A percentile compares a stretch with the other conserved stretches of the same genome.
These are phyloP conservation scores for Leucophora obtusa DNA, from an alignment of 2,888 invertebrate genomes.

Conservation along the genomic window DNA sequence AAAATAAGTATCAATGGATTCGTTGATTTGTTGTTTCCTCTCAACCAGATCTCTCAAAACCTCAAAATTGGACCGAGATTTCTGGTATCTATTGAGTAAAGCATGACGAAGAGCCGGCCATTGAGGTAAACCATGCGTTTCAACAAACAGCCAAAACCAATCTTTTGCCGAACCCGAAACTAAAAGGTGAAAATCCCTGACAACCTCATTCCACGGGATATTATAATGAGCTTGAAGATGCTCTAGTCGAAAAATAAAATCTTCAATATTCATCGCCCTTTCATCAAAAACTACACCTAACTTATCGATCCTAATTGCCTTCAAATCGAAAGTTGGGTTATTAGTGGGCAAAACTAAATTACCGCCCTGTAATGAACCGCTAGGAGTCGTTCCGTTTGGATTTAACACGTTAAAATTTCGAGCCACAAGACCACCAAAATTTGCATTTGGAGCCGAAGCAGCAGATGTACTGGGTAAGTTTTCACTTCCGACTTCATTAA, in stretches of 20 bases:
- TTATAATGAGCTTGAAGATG: slow-evolving; percentile 15
- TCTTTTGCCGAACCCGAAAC: slow-evolving; percentile 27
- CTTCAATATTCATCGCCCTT: slow-evolving; percentile 16
- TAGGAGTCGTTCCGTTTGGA: no score
- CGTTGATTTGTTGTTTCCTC: neutral
- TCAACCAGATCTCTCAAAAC: neutral
- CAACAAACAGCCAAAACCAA: slow-evolving; percentile 41
- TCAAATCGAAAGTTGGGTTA: no score
- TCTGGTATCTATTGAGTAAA: neutral
- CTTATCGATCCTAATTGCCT: slow-evolving; percentile 23
- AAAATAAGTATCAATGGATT: neutral
- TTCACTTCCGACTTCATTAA: no score
- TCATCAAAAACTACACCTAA: slow-evolving; percentile 39
- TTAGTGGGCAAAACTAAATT: no score
- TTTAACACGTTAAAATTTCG: no score
- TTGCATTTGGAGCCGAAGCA: no score
- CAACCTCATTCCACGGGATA: slow-evolving; percentile 19
- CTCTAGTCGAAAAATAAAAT: slow-evolving; percentile 43
- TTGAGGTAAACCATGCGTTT: neutral
- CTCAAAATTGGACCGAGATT: neutral
- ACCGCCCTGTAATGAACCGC: no score
- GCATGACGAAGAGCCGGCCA: slow-evolving; percentile 3
- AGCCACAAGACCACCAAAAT: no score
- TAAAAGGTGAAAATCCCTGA: slow-evolving; percentile 29
- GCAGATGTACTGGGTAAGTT: no score